Base-by-base conservation (phyloP, 1,140 invertebrate species). In the Gonioctena quinquepunctata region DNA sequence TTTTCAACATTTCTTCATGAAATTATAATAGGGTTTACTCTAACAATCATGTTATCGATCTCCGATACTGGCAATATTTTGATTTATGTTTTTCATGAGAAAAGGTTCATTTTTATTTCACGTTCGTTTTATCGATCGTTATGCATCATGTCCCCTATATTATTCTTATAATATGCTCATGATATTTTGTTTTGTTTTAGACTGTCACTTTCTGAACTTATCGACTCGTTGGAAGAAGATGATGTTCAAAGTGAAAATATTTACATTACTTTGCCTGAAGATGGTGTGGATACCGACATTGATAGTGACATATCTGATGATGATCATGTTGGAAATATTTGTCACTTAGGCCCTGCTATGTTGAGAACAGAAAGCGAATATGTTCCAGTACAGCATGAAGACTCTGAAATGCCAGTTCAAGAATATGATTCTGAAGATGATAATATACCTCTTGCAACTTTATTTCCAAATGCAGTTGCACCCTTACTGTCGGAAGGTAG, bases 231-330 rank as follows among this genome's bases (percentile, higher is more conserved):
- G 28, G 28, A 33, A 33, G 6, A 3, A 13, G 33, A 42, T 42
- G 33, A 42, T 42, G 61, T 79, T 71, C 68, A 71, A 64, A 19
- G 73, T 3, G 13, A 13, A 6, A 13, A 33, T 13, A 33, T 1
- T 8, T 6, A 33, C 50, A 33, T 33, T 33, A 33, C 28, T 8
- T 1, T 13, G 13, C 28, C 28, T 33, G 6, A 33, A 33, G 28
- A 2, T 13, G 28, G 1, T 13, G 28, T 8, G 13, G 28, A 33
- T 33, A 33, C 28, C 13, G 28, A 33, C 13, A 2, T 33, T 33
- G 28, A 33, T 33, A 3, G 2, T 33, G 28, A 33, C 13, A 6
- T 33, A 33, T 33, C 2, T 8, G 28, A 33, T 33, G 28, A 33
- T 33, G 28, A 33, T 33, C 28, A 33, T 33, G 28, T 8, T 11